A percentile compares a stretch with the other conserved stretches of the same genome.
Conservation (phyloP, 2,888 invertebrate genomes). For the Calliphora vomitoria region DNA sequence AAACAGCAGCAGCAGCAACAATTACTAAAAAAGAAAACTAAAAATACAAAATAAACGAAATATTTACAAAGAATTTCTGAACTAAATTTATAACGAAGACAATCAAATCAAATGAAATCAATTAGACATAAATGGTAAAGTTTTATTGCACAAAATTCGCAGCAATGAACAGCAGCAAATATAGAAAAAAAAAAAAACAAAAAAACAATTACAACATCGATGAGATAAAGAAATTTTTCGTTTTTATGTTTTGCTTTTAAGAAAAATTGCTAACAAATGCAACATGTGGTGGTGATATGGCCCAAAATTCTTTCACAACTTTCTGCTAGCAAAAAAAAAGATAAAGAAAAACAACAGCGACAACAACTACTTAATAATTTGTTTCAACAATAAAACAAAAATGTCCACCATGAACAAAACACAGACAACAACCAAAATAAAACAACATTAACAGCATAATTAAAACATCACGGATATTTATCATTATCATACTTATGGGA, state of each 20-base stretch:
- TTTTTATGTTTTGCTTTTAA: slow-evolving; percentile 38
- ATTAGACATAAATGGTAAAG: slow-evolving; percentile 73
- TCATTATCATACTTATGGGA: slow-evolving; percentile 73
- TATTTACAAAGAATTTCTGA: slow-evolving; percentile 58
- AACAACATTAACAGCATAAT: slow-evolving; percentile 60
- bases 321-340: slow-evolving; percentile 14
- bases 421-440: slow-evolving; percentile 2
- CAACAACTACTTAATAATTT: slow-evolving; percentile 41
- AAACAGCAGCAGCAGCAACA: slow-evolving; percentile 16
- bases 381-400: slow-evolving; percentile 29
- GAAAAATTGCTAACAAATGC: slow-evolving; percentile 71
- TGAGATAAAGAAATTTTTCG: slow-evolving; percentile 48
- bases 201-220: slow-evolving; percentile 59
- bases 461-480: slow-evolving; percentile 77
- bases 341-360: too few relatives aligned
- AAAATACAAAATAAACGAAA: slow-evolving; percentile 49
- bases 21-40: background rate
- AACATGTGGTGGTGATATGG: slow-evolving; percentile 69
- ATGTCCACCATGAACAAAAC: slow-evolving; percentile 1
- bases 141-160: slow-evolving; percentile 49
- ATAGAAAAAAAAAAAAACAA: background rate
- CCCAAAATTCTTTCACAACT: slow-evolving; percentile 66
- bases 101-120: slow-evolving; percentile 51
- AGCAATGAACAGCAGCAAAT: background rate
- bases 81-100: slow-evolving; percentile 66